A percentile compares a stretch with the other conserved stretches of the same genome.
These are phyloP conservation scores for Aspidapion aeneum DNA, from an alignment of 2,888 invertebrate genomes.

Conservation along the genomic window DNA sequence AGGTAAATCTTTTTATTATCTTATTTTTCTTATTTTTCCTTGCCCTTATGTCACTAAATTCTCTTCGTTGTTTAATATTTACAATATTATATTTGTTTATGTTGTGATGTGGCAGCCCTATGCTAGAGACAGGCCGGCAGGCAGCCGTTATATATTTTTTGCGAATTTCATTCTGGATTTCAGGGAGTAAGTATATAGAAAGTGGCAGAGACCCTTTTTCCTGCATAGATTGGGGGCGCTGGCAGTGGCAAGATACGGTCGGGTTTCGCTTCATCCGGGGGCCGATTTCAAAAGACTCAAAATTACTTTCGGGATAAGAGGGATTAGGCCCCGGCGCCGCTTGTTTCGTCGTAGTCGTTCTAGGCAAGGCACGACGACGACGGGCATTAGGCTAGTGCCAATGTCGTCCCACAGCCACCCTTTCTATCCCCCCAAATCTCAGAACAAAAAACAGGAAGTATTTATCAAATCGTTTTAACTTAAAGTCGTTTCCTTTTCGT, in stretches of 20 bases:
- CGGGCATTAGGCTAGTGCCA: slow-evolving; percentile 22
- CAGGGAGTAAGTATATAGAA: neutral
- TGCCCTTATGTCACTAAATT: too few relatives aligned
- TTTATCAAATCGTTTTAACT: neutral
- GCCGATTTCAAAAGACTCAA: slow-evolving; percentile 59
- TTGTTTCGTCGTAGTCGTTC: slow-evolving; percentile 25
- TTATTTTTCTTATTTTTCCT: too few relatives aligned
- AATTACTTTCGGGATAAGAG: slow-evolving; percentile 63
- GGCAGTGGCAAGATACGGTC: slow-evolving; percentile 28
- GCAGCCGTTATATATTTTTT: neutral
- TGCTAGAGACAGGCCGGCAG: too few relatives aligned
- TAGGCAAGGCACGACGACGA: neutral
- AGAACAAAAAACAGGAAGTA: neutral
- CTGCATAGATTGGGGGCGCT: slow-evolving; percentile 24
- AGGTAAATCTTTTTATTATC: too few relatives aligned
- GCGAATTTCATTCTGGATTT: neutral
- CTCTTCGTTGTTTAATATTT: too few relatives aligned
- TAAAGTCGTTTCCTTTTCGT: too few relatives aligned
- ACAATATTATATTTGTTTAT: too few relatives aligned
- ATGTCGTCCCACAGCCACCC: slow-evolving; percentile 14
- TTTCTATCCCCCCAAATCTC: neutral
- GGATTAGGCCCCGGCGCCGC: slow-evolving; percentile 50
- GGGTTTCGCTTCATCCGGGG: slow-evolving; percentile 39
- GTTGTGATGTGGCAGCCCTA: too few relatives aligned
- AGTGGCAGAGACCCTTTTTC: slow-evolving; percentile 14